phyloP scores from a whole-genome alignment of 92 coral and sea anemone species.

The Galaxea fascicularis region DNA sequence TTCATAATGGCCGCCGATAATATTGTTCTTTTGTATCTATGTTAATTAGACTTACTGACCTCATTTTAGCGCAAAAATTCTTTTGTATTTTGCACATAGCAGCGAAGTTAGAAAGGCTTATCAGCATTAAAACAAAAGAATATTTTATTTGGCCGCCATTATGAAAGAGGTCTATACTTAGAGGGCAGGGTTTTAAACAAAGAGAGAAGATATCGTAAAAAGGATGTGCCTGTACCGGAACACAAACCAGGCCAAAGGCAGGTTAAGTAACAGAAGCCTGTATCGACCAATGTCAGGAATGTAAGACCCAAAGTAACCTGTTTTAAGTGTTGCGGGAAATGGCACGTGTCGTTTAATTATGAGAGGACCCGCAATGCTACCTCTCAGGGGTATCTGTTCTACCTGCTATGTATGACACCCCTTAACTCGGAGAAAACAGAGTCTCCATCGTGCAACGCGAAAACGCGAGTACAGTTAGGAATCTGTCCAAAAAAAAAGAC shows the following conservation, averaged over 20 bases:
- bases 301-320: neutral
- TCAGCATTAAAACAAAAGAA: too few species aligned
- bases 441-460: neutral
- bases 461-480: neutral
- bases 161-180: too few species aligned
- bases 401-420: slow-evolving; percentile 13
- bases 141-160: too few species aligned
- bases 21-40: too few species aligned
- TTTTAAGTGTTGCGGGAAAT: neutral
- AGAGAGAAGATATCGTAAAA: neutral
- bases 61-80: too few species aligned
- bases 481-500: neutral
- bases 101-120: too few species aligned
- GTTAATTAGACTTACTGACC: too few species aligned
- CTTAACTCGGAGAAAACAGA: neutral
- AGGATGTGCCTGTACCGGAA: neutral
- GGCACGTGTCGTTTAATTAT: slow-evolving; percentile 5
- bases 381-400: slow-evolving; percentile 6
- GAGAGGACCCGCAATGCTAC: neutral
- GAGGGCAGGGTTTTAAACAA: slow-evolving; percentile 22
- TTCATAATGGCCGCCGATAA: too few species aligned
- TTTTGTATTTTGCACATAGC: too few species aligned
- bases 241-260: neutral
- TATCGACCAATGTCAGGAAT: neutral
- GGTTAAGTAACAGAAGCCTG: neutral